phyloP scores from a whole-genome alignment of 2,113 vertebrate genomes.

The Callionymus lyra region DNA sequence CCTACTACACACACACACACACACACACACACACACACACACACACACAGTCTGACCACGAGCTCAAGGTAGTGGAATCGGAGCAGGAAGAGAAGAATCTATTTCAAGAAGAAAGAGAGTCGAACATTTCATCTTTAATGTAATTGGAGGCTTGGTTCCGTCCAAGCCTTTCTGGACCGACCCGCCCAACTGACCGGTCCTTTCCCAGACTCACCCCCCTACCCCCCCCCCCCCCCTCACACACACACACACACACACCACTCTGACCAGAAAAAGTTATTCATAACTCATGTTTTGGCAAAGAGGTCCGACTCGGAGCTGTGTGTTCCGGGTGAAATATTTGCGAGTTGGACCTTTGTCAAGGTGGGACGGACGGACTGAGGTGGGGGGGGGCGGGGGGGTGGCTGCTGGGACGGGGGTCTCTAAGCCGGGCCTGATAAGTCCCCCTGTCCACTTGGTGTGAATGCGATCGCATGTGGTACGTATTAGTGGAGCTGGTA shows the following conservation, averaged over 20 bases:
- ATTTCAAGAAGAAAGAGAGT: slow-evolving; percentile 1
- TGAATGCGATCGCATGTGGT: slow-evolving; percentile 85
- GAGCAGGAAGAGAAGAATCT: slow-evolving; percentile 21
- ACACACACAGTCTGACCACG: background rate
- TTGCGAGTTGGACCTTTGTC: too few relatives aligned
- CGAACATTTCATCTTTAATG: slow-evolving; percentile 4
- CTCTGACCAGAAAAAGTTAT: slow-evolving; percentile 3
- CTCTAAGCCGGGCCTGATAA: slow-evolving; percentile 14
- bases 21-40: slow-evolving; percentile 2
- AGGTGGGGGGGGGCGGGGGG: too few relatives aligned
- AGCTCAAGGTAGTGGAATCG: slow-evolving; percentile 27
- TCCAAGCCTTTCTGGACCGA: too few relatives aligned
- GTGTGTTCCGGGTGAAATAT: slow-evolving; percentile 1
- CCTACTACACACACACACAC: slow-evolving; percentile 3
- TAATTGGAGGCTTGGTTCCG: background rate
- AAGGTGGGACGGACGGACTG: too few relatives aligned
- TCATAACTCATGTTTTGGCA: slow-evolving; percentile 10
- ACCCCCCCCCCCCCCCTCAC: too few relatives aligned
- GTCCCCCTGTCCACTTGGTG: slow-evolving; percentile 51
- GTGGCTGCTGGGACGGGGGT: too few relatives aligned
- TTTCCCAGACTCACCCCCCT: slow-evolving; percentile 6
- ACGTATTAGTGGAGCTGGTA: slow-evolving; percentile 93
- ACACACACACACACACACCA: too few relatives aligned
- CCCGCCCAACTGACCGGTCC: slow-evolving; percentile 4
- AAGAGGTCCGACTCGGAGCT: background rate